phyloP scores from a whole-genome alignment of 1,140 invertebrate genomes.

The Drosophila funebris region DNA sequence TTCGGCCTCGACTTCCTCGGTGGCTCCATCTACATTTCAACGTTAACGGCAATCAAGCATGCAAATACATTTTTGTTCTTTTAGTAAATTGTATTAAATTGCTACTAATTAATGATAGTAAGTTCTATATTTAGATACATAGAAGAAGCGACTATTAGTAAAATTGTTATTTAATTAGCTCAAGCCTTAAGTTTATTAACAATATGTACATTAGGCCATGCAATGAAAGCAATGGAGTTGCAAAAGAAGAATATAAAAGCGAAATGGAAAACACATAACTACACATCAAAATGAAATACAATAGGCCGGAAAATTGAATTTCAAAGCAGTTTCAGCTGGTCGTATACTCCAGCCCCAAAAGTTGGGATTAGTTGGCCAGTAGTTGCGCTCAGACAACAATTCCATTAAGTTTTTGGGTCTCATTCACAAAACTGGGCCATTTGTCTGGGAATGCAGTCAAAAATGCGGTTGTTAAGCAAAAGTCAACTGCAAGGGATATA shows the following conservation, averaged over 20 bases:
- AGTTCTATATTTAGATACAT: background rate
- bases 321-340: background rate
- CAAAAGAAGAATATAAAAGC: background rate
- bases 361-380: too few species aligned
- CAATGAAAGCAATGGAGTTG: background rate
- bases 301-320: slow-evolving; percentile 36
- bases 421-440: background rate
- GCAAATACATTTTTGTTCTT: slow-evolving; percentile 21
- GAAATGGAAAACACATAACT: background rate
- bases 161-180: slow-evolving; percentile 1
- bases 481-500: slow-evolving; percentile 1
- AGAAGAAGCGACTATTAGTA: background rate
- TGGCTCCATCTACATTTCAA: slow-evolving; percentile 30
- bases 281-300: slow-evolving; percentile 35
- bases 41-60: slow-evolving; percentile 44
- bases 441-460: slow-evolving; percentile 4
- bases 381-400: too few species aligned
- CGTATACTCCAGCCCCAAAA: too few species aligned
- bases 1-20: slow-evolving; percentile 3
- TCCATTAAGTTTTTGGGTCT: too few species aligned
- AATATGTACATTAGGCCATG: slow-evolving; percentile 1
- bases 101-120: slow-evolving; percentile 12
- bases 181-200: background rate
- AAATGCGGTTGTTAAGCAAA: background rate
- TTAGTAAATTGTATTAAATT: background rate